Percentiles rank a stretch among this genome's conserved stretches.
Evolutionary conservation across 2,113 vertebrate genomes (phyloP).

Genomic region (Passerina amoena): DNA sequence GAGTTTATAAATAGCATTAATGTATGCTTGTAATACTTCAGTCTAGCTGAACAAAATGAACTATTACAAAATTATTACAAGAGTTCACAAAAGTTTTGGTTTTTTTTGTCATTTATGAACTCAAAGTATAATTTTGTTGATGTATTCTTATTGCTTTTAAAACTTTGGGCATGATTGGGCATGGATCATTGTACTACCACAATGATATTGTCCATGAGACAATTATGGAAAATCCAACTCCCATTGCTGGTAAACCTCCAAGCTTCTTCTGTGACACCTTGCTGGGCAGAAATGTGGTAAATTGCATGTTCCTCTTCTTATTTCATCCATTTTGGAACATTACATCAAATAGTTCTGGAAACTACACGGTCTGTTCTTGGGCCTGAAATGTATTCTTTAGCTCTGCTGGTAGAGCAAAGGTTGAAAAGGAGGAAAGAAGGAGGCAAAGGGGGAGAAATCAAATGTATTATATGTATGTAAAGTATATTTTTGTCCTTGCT

Average conservation of each 20-base stretch:
- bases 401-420: neutral
- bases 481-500: neutral
- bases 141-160: neutral
- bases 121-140: neutral
- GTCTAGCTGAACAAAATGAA: neutral
- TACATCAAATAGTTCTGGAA: neutral
- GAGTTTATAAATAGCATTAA: neutral
- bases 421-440: neutral
- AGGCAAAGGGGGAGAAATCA: neutral
- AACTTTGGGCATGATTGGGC: neutral
- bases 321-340: neutral
- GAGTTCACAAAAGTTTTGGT: neutral
- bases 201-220: neutral
- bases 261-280: neutral
- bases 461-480: neutral
- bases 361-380: neutral
- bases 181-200: neutral
- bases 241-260: neutral
- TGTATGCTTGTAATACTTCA: neutral
- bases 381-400: neutral
- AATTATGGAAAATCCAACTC: neutral
- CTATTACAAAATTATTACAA: neutral
- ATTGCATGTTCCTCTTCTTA: neutral
- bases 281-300: neutral
- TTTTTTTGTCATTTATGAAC: neutral